Evolutionary conservation across 64 coral and sea anemone genomes (phyloP).

Genomic region (Montipora foliosa): DNA sequence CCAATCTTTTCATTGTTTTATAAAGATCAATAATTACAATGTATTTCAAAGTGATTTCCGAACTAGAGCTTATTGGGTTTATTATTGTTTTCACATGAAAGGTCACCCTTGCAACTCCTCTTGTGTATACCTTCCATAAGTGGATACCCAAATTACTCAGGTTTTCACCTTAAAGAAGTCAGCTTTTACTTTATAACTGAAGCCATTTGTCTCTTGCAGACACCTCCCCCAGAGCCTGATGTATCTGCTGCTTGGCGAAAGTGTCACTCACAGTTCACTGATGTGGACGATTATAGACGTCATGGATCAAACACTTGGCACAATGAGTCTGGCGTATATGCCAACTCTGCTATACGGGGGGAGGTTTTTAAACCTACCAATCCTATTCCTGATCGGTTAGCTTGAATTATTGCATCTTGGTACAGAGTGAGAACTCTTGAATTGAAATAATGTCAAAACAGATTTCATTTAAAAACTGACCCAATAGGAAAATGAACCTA

Average conservation of each 20-base stretch:
- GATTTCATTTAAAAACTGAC: not conserved
- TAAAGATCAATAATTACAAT: no score
- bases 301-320: constrained; percentile 96
- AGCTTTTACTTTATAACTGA: not conserved
- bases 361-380: constrained; percentile 78
- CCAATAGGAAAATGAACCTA: not conserved
- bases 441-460: not conserved
- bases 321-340: constrained; percentile 87
- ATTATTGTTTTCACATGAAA: no score
- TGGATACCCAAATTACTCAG: no score
- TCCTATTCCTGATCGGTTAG: constrained; percentile 83
- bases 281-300: constrained; percentile 92
- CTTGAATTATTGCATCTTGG: not conserved
- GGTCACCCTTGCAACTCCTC: no score
- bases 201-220: constrained; percentile 19
- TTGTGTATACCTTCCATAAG: no score
- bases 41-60: no score
- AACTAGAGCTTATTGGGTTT: no score
- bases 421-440: not conserved
- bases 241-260: constrained; percentile 90
- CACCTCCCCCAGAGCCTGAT: constrained; percentile 80
- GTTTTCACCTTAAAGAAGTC: no score
- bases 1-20: no score
- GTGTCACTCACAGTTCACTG: constrained; percentile 97
- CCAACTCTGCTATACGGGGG: constrained; percentile 66